Conservation (phyloP, 1,140 invertebrate species). For the Diprion similis region DNA sequence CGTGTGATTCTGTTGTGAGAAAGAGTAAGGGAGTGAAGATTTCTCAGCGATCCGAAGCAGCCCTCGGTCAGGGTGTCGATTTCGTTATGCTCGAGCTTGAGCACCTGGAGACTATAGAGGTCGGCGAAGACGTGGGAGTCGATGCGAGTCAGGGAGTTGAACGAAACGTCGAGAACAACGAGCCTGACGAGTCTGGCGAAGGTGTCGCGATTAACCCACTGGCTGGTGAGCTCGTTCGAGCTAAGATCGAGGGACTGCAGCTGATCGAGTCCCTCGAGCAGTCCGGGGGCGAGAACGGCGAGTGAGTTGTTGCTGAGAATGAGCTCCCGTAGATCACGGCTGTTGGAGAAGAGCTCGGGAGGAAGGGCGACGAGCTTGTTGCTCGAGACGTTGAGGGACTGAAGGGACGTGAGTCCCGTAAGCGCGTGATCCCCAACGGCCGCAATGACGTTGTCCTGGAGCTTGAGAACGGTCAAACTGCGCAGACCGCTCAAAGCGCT, state of each 20-base stretch:
- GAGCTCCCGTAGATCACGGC: slow-evolving; percentile 72
- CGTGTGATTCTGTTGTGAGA: slow-evolving; percentile 75
- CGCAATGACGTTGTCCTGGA: slow-evolving; percentile 79
- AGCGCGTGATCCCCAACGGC: slow-evolving; percentile 76
- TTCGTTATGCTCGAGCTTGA: slow-evolving; percentile 79
- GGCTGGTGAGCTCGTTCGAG: slow-evolving; percentile 77
- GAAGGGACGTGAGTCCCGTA: slow-evolving; percentile 69
- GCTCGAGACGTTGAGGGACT: slow-evolving; percentile 78
- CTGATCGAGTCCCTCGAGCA: slow-evolving; percentile 78
- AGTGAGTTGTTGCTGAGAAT: slow-evolving; percentile 84
- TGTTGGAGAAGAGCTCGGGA: slow-evolving; percentile 75
- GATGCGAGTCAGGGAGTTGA: slow-evolving; percentile 75
- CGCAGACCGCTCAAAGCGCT: slow-evolving; percentile 73
- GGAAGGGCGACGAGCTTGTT: slow-evolving; percentile 78
- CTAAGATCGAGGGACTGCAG: slow-evolving; percentile 81
- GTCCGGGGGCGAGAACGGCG: slow-evolving; percentile 75
- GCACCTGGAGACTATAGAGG: slow-evolving; percentile 76
- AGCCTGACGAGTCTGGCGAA: slow-evolving; percentile 76
- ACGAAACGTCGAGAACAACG: slow-evolving; percentile 77
- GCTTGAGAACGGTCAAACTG: slow-evolving; percentile 68
- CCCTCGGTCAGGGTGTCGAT: slow-evolving; percentile 76
- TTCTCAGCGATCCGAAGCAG: slow-evolving; percentile 76
- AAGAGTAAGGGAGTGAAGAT: slow-evolving; percentile 77
- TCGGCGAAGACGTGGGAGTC: slow-evolving; percentile 78
- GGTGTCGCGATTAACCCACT: slow-evolving; percentile 80